Percentiles rank a stretch among this genome's conserved stretches.
These are phyloP conservation scores for Xestobium rufovillosum DNA, from an alignment of 2,888 invertebrate genomes.

Conservation along the genomic window DNA sequence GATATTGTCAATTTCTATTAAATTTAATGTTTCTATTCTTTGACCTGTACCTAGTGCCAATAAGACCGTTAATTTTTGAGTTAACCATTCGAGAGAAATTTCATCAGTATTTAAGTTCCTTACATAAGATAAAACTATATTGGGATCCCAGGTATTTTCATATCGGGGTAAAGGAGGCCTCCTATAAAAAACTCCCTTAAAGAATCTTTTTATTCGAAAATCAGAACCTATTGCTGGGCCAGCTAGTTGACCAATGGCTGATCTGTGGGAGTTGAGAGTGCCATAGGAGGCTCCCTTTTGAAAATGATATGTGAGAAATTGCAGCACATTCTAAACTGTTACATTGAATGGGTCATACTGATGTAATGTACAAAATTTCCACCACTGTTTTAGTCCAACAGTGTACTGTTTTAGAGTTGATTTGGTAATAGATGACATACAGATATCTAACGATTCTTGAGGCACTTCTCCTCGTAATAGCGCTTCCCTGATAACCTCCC, in stretches of 20 bases:
- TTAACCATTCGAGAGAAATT: slow-evolving; percentile 7
- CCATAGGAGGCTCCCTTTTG: slow-evolving; percentile 11
- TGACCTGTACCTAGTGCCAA: not conserved
- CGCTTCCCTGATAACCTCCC: slow-evolving; percentile 17
- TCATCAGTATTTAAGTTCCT: slow-evolving; percentile 12
- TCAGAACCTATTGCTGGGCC: not conserved
- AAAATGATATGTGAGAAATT: slow-evolving; percentile 5
- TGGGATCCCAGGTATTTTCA: slow-evolving; percentile 22
- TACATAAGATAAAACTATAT: slow-evolving; percentile 20
- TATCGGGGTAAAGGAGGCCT: slow-evolving; percentile 21
- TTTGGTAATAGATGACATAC: slow-evolving; percentile 15
- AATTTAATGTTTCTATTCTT: not conserved
- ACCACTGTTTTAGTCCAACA: slow-evolving; percentile 17
- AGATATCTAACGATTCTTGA: slow-evolving; percentile 15
- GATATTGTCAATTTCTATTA: not conserved
- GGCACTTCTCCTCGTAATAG: slow-evolving; percentile 6
- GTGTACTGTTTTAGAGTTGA: slow-evolving; percentile 19
- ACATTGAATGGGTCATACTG: slow-evolving; percentile 8
- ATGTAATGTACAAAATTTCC: slow-evolving; percentile 16
- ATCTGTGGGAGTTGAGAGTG: slow-evolving; percentile 10
- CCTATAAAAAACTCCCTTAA: slow-evolving; percentile 20
- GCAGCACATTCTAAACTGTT: slow-evolving; percentile 3
- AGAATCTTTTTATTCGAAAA: slow-evolving; percentile 11
- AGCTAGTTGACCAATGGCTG: slow-evolving; percentile 4
- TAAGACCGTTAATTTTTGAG: not conserved